Conservation (phyloP, 2,113 vertebrate genomes). For the Lichenostomus cassidix region DNA sequence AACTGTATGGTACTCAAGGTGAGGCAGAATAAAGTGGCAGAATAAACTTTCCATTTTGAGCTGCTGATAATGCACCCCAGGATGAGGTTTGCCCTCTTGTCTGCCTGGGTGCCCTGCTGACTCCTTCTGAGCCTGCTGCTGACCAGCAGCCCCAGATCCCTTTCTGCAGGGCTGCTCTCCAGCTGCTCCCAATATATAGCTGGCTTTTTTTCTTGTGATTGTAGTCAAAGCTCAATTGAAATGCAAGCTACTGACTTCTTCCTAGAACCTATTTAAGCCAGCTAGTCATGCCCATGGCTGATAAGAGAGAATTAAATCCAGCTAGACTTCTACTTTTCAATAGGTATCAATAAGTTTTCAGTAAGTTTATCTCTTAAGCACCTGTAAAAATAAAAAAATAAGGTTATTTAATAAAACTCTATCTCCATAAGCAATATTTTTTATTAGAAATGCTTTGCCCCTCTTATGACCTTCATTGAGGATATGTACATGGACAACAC, state of each 20-base stretch:
- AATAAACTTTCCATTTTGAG: neutral
- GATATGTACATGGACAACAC: neutral
- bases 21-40: neutral
- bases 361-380: neutral
- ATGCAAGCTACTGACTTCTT: neutral
- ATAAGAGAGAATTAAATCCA: neutral
- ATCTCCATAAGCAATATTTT: neutral
- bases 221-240: neutral
- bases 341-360: neutral
- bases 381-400: neutral
- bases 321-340: neutral
- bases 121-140: neutral
- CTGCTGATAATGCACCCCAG: neutral
- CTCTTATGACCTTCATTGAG: neutral
- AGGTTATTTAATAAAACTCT: neutral
- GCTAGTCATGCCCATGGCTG: neutral
- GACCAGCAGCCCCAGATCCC: neutral
- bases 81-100: neutral
- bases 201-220: neutral
- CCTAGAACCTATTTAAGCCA: neutral
- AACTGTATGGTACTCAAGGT: neutral
- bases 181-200: fast-evolving
- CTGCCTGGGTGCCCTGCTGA: fast-evolving
- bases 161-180: neutral
- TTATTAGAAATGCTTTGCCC: neutral